Percentiles rank a stretch among this genome's conserved stretches.
Evolutionary conservation across 1,140 invertebrate species (phyloP).

Genomic region (Lepidurus arcticus): DNA sequence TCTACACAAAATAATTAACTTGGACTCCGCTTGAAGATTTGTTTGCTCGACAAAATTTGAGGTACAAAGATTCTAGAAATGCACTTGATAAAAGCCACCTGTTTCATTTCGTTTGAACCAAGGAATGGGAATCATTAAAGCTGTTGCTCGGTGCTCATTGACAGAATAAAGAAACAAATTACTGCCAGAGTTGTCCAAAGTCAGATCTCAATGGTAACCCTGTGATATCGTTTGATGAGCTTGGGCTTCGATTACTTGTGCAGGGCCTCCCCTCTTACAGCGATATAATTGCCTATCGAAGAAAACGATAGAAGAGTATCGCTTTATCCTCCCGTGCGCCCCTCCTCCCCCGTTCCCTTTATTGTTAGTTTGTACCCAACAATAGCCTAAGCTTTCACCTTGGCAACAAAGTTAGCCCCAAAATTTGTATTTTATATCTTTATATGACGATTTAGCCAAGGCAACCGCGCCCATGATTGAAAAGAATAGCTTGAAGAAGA

Average conservation of each 20-base stretch:
- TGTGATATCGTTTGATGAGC: not conserved
- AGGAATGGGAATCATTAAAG: not conserved
- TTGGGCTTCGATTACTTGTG: not conserved
- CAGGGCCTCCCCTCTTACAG: not conserved
- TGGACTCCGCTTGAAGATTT: no score
- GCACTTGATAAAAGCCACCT: no score
- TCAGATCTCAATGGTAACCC: not conserved
- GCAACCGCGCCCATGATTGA: no score
- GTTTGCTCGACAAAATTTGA: no score
- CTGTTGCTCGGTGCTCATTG: not conserved
- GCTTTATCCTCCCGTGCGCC: no score
- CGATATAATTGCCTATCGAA: not conserved
- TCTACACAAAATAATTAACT: no score
- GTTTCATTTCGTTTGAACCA: no score
- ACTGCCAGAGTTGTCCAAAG: not conserved
- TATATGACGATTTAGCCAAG: no score
- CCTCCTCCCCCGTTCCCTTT: not conserved
- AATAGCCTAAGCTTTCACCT: not conserved
- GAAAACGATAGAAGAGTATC: not conserved
- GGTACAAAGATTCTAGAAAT: no score
- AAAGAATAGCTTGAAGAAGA: no score
- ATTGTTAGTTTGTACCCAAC: not conserved
- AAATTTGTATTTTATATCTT: no score
- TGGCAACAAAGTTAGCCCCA: no score
- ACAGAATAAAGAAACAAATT: not conserved